Evolutionary conservation across 2,113 vertebrate genomes (phyloP).

Genomic region (Tor tambroides): DNA sequence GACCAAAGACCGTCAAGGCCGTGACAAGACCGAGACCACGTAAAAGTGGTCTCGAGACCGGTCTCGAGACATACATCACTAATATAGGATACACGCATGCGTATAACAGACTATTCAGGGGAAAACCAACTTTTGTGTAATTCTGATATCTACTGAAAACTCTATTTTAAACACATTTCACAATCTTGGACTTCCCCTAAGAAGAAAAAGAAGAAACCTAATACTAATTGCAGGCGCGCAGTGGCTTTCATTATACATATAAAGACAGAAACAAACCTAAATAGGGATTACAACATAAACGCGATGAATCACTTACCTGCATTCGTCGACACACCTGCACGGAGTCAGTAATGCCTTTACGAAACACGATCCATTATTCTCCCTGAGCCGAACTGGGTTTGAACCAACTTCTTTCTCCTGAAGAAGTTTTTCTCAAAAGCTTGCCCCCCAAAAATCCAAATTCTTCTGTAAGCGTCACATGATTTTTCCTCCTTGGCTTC

Average conservation of each 20-base stretch:
- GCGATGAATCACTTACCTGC: conserved; percentile 49
- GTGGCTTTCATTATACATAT: background rate
- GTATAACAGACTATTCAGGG: background rate
- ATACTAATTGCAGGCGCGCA: background rate
- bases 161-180: background rate
- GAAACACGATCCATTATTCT: conserved; percentile 53
- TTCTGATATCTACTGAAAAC: background rate
- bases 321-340: conserved; percentile 51
- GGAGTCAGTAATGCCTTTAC: conserved; percentile 34
- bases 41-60: too few species aligned
- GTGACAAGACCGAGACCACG: too few species aligned
- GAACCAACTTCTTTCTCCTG: background rate
- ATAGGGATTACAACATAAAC: background rate
- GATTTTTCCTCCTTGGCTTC: background rate
- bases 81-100: background rate
- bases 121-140: background rate
- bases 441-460: background rate
- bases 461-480: conserved; percentile 1
- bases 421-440: background rate
- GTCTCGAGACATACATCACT: too few species aligned
- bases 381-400: conserved; percentile 9
- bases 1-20: too few species aligned
- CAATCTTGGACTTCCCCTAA: conserved; percentile 30
- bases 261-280: background rate
- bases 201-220: conserved; percentile 20